phyloP scores from a whole-genome alignment of 2,888 invertebrate genomes.

The Sepiola atlantica region DNA sequence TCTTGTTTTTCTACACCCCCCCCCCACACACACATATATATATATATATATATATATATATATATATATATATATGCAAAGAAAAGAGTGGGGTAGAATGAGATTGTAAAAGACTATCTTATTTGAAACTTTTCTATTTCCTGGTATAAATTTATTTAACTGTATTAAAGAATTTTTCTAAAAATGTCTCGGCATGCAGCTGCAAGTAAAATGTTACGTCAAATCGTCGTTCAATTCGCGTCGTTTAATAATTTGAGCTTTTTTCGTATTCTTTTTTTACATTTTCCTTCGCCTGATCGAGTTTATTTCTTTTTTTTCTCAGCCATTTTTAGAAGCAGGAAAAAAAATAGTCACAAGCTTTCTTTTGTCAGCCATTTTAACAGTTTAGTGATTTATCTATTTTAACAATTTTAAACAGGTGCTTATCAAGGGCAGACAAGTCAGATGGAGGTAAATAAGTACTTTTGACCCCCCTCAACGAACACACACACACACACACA shows the following conservation, averaged over 20 bases:
- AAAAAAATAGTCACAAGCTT: not conserved
- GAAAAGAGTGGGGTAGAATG: too few relatives aligned
- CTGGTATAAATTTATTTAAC: not conserved
- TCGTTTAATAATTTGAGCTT: not conserved
- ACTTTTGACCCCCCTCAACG: not conserved
- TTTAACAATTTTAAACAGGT: constrained; percentile 6
- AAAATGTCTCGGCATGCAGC: not conserved
- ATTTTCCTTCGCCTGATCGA: not conserved
- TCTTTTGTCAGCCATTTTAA: not conserved
- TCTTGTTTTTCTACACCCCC: too few relatives aligned
- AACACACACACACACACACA: not conserved
- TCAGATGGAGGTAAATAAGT: not conserved
- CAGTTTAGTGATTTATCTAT: not conserved
- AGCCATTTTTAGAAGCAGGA: not conserved
- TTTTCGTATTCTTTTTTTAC: not conserved
- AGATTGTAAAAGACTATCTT: too few relatives aligned
- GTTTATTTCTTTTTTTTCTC: not conserved
- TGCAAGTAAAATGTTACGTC: not conserved
- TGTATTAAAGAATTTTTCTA: not conserved
- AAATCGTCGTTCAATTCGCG: not conserved
- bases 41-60: too few relatives aligned
- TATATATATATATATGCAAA: too few relatives aligned
- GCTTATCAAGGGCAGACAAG: not conserved
- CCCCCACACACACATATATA: too few relatives aligned
- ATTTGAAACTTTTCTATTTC: not conserved